Percentiles rank a stretch among this genome's conserved stretches.
Evolutionary conservation across 2,888 invertebrate species (phyloP).

Genomic region (Dryobota labecula): DNA sequence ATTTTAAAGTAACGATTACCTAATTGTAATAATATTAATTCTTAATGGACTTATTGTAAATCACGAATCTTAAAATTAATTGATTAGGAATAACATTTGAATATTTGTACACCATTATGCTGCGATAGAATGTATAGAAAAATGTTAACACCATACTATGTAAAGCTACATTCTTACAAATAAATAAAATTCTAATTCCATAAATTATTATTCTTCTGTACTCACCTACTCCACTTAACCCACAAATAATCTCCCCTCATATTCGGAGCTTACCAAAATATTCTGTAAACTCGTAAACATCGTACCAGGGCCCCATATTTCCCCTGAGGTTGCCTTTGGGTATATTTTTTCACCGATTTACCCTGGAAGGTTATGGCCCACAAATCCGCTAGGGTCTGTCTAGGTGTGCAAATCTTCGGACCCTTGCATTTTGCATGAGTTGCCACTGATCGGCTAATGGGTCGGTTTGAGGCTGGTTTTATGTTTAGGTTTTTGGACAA

Average conservation of each 20-base stretch:
- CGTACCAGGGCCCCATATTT: slow-evolving; percentile 56
- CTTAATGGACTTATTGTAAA: too few relatives aligned
- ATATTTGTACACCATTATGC: too few relatives aligned
- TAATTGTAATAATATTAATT: too few relatives aligned
- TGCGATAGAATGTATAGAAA: too few relatives aligned
- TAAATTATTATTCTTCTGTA: neutral
- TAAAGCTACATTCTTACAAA: too few relatives aligned
- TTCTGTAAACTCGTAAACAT: slow-evolving; percentile 57
- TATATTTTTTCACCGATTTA: slow-evolving; percentile 67
- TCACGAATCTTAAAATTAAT: too few relatives aligned
- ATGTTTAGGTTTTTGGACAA: slow-evolving; percentile 43
- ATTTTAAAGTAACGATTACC: too few relatives aligned
- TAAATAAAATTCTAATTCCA: too few relatives aligned
- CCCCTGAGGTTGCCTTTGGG: slow-evolving; percentile 57
- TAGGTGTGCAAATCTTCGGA: slow-evolving; percentile 54
- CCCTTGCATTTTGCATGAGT: slow-evolving; percentile 61
- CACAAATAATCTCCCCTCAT: slow-evolving; percentile 26
- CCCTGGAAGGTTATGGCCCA: slow-evolving; percentile 58
- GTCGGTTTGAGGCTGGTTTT: slow-evolving; percentile 23
- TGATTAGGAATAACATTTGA: too few relatives aligned
- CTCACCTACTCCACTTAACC: slow-evolving; percentile 13
- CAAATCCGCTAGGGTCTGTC: slow-evolving; percentile 54
- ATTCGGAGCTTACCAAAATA: slow-evolving; percentile 45
- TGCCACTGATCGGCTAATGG: slow-evolving; percentile 52
- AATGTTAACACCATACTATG: too few relatives aligned